Base-by-base conservation (phyloP, 2,797 vertebrate genomes). In the Scolopax bukidnonensis region DNA sequence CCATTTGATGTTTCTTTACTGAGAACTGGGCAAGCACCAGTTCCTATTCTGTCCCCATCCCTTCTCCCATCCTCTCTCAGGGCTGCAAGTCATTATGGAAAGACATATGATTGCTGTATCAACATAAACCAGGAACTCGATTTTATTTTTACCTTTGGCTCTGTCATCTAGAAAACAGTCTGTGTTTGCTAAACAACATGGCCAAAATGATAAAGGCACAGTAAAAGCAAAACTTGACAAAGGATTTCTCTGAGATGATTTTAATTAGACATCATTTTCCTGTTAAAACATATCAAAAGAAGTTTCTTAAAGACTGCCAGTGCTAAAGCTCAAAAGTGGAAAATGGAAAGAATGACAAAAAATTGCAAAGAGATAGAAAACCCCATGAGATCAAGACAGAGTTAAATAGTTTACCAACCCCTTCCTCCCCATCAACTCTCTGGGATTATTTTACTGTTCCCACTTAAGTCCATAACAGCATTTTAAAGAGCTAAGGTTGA, bases 401-500 rank as follows among this genome's bases (percentile, higher is more conserved):
- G 16, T 83, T 94, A 73, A 89, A 81, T 70, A 84, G 56, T n/a
- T 90, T 84, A 80, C 65, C 84, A 61, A 79, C 33, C n/a, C 51
- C 50, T 96, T 96, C 90, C 84, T 95, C 40, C 53, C 67, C 71
- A 32, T 82, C n/a, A 78, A 1, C 70, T 95, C 74, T 76, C 43
- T 43, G 50, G 89, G 60, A 89, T 81, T 69, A 60, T 86, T 96
- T 51, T 54, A 64, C 71, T 89, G 69, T 95, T 97, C 88, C 75
- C 48, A 32, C 88, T 95, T 92, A 88, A 88, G 69, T 94, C 89
- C 53, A 43, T 75, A 86, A 45, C 93, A 93, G 84, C 63, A 76
- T 97, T 97, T 89, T 97, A 94, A 95, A 96, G 93, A 96, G 93
- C 96, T 97, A 96, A 96, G 90, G 86, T 90, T 81, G 83, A 97